Conservation (phyloP, 2,888 invertebrate genomes). For the Sminthurides aquaticus region DNA sequence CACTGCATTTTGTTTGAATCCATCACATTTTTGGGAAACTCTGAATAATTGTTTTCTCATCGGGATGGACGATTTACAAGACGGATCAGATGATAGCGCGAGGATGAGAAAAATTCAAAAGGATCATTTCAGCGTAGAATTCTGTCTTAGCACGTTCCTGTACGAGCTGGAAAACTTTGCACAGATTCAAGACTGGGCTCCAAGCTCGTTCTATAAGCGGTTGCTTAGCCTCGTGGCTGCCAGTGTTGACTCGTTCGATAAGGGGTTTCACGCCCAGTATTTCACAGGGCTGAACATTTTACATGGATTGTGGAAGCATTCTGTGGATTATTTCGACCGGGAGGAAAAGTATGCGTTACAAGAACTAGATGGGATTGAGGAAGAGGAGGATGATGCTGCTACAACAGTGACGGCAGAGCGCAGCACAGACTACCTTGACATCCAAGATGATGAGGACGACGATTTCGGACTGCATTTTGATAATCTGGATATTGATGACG, state of each 20-base stretch:
- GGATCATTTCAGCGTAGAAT: conserved; percentile 25
- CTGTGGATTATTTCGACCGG: conserved; percentile 1
- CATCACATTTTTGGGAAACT: conserved; percentile 34
- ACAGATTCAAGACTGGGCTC: conserved; percentile 36
- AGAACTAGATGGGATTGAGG: conserved; percentile 35
- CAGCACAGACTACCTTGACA: conserved; percentile 33
- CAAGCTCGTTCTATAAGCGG: conserved; percentile 34
- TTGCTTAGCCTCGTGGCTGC: conserved; percentile 27
- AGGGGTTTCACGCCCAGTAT: conserved; percentile 38
- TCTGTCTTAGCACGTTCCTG: conserved; percentile 33
- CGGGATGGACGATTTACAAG: conserved; percentile 28
- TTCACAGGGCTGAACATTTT: conserved; percentile 40
- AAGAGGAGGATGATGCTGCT: conserved; percentile 15
- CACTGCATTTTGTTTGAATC: conserved; percentile 34
- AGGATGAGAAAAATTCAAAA: neutral
- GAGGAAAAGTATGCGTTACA: conserved; percentile 26
- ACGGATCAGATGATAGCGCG: conserved; percentile 7
- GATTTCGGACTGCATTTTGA: conserved; percentile 39
- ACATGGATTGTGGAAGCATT: conserved; percentile 29
- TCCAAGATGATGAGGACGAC: conserved; percentile 33
- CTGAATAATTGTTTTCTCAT: conserved; percentile 33
- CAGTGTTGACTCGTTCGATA: conserved; percentile 36
- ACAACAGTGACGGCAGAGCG: conserved; percentile 24
- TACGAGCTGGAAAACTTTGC: conserved; percentile 36
- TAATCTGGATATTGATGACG: conserved; percentile 26